Evolutionary conservation across 2,888 invertebrate species (phyloP), one percentile per base, ranked within the genome.

Genomic region (Horisme vitalbata): DNA sequence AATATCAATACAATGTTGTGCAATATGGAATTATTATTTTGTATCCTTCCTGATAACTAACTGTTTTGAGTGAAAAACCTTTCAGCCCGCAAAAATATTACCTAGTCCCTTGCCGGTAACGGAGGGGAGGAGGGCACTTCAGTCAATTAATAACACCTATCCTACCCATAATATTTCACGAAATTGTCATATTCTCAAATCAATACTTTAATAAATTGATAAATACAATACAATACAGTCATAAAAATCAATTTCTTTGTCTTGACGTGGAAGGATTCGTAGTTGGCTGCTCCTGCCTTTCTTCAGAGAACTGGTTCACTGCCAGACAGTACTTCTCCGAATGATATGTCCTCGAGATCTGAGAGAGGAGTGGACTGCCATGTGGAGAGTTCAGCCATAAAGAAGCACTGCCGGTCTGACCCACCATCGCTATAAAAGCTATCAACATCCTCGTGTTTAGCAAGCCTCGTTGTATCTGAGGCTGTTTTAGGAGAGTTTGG

Each of bases 251-350:
- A 49, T 74, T 67, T 37, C 71, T 65, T 36, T 79, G 79, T 3
- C 76, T 64, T 0, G 86, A 86, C 5, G 86, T 84, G 0, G 85
- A 85, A 1, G 87, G 83, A 10, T 55, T 51, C 0, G 73, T 58
- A 0, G 58, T 5, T 0, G 52, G 48, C 0, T 67, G 59, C 1
- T 59, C 66, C 1, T 56, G 59, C 1, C 55, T 50, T 14, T 71
- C 69, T n/a, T 77, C 72, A 0, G 88, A 88, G 51, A 88, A 89
- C 68, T 89, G 89, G 45, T 89, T 88, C 6, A 88, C 88, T 15
- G 88, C 89, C 1, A 86, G 60, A 31, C 89, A 89, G 41, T 89
- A 89, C 60, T 89, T 89, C 63, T 89, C 89, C 0, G 89, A 83
- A 51, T 89, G 89, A 43, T 89, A 89, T 0, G 89, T 89, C 35